Conservation (phyloP, 2,888 invertebrate genomes). For the Thecophora atra region DNA sequence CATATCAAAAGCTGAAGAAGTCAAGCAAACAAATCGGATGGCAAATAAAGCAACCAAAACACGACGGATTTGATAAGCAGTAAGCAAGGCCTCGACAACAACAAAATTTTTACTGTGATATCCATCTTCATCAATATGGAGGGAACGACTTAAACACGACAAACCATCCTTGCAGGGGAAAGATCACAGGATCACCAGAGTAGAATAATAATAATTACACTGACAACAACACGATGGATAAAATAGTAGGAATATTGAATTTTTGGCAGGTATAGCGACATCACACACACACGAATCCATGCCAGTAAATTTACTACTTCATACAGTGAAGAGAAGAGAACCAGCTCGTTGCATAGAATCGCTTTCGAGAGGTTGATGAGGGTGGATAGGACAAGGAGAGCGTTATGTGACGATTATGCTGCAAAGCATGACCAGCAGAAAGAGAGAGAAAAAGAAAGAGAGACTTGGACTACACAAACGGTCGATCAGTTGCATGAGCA, state of each 20-base stretch:
- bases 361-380: too few species aligned
- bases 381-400: too few species aligned
- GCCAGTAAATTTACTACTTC: too few species aligned
- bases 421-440: slow-evolving; percentile 21
- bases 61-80: not conserved
- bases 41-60: not conserved
- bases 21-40: not conserved
- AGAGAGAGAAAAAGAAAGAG: slow-evolving; percentile 29
- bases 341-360: too few species aligned
- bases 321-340: too few species aligned
- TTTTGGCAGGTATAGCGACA: not conserved
- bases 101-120: not conserved
- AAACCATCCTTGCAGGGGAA: not conserved
- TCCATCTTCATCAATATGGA: not conserved
- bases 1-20: not conserved
- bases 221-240: not conserved
- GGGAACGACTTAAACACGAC: not conserved
- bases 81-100: not conserved
- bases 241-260: not conserved
- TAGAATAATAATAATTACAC: slow-evolving; percentile 22
- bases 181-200: not conserved
- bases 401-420: too few species aligned
- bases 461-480: not conserved
- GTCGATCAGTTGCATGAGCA: slow-evolving; percentile 46
- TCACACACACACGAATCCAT: slow-evolving; percentile 4